Conservation (phyloP, 2,888 invertebrate species). For the Synergus umbraculus region DNA sequence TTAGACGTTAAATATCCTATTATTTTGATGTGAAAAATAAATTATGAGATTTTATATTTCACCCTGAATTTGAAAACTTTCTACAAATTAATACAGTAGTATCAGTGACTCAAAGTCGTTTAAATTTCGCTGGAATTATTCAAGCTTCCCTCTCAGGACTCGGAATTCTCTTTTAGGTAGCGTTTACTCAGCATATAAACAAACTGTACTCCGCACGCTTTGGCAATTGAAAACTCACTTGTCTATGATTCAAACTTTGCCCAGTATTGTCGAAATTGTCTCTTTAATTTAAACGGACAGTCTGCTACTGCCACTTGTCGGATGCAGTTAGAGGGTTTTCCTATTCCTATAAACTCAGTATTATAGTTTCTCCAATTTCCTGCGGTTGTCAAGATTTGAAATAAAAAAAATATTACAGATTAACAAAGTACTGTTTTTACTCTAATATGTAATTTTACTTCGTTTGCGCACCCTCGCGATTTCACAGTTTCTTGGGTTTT, state of each 20-base stretch:
- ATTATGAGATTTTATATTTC: too few species aligned
- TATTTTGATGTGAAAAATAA: too few species aligned
- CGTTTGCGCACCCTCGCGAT: neutral
- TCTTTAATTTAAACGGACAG: slow-evolving; percentile 22
- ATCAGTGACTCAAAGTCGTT: neutral
- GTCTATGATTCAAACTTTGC: slow-evolving; percentile 22
- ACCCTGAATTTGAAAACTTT: too few species aligned
- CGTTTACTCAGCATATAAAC: slow-evolving; percentile 17
- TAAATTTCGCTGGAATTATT: neutral
- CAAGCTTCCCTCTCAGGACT: neutral
- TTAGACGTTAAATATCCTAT: too few species aligned
- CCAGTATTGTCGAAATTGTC: slow-evolving; percentile 9
- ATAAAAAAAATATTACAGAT: neutral
- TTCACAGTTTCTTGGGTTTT: slow-evolving; percentile 17
- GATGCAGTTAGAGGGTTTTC: slow-evolving; percentile 1
- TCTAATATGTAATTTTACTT: neutral
- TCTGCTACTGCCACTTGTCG: slow-evolving; percentile 17
- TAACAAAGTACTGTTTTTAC: neutral
- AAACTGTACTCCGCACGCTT: slow-evolving; percentile 6
- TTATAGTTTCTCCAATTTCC: neutral
- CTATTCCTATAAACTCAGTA: neutral
- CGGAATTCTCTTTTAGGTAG: neutral
- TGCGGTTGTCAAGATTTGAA: neutral
- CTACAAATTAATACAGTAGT: neutral
- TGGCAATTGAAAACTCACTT: slow-evolving; percentile 31